Percentiles rank a stretch among this genome's conserved stretches.
Evolutionary conservation across 2,113 vertebrate genomes (phyloP).

Genomic region (Falcunculus frontatus): DNA sequence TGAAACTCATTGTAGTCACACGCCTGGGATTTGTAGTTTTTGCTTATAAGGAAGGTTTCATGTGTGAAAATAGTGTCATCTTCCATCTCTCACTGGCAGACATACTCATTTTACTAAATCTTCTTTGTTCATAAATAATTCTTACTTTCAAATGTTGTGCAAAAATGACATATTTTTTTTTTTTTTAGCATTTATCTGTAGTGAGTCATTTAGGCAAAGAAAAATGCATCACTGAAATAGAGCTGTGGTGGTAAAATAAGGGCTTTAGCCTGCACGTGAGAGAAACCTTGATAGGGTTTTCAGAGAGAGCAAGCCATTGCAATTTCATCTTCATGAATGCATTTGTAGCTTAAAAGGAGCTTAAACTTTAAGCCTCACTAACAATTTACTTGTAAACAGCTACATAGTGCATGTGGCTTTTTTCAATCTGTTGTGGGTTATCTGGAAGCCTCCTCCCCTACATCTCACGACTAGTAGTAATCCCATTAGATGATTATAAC

Average conservation of each 20-base stretch:
- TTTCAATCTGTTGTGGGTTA: neutral
- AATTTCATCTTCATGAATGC: constrained; percentile 17
- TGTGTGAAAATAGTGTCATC: neutral
- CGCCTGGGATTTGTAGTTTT: neutral
- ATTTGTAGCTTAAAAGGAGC: neutral
- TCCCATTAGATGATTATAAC: constrained; percentile 38
- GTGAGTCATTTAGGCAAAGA: neutral
- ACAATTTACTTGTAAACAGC: neutral
- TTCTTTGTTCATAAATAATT: neutral
- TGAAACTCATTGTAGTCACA: accelerated
- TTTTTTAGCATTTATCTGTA: neutral
- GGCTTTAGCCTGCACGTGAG: neutral
- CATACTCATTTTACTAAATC: neutral
- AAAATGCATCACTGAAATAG: neutral
- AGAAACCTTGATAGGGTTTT: neutral
- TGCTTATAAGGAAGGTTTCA: neutral
- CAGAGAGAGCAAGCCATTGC: neutral
- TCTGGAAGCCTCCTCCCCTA: neutral
- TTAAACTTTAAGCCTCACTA: constrained; percentile 20
- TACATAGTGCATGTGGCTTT: neutral
- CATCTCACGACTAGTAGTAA: neutral
- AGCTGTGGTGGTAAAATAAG: neutral
- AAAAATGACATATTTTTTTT: neutral
- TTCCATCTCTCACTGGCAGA: neutral
- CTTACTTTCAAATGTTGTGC: neutral